These are phyloP conservation scores for Paramormyrops hopkinsi DNA, from an alignment of 2,797 vertebrate genomes.

Conservation along the genomic window DNA sequence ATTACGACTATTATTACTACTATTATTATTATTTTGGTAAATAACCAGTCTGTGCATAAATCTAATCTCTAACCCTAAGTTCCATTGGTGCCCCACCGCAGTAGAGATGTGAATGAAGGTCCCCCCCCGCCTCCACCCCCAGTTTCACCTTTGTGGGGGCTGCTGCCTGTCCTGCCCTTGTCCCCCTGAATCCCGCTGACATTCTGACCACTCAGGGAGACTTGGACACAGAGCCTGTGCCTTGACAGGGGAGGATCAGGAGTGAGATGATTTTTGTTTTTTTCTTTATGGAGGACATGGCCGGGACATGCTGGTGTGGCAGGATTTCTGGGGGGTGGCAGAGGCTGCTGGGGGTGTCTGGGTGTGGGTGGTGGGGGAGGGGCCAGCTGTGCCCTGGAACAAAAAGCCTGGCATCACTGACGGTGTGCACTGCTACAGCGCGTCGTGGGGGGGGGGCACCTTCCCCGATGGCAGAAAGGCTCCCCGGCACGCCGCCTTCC, in stretches of 20 bases:
- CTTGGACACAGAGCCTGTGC: slow-evolving; percentile 30
- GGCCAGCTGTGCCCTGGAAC: neutral
- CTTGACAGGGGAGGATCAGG: slow-evolving; percentile 19
- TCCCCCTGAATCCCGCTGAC: slow-evolving; percentile 8
- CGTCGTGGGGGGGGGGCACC: neutral
- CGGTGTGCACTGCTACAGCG: neutral
- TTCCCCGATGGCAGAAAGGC: neutral
- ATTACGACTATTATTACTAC: neutral
- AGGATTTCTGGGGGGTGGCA: neutral
- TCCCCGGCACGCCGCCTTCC: neutral
- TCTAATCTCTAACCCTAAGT: slow-evolving; percentile 31
- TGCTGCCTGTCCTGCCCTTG: slow-evolving; percentile 24
- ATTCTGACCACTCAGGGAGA: slow-evolving; percentile 41
- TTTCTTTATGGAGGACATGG: neutral
- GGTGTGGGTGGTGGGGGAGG: neutral
- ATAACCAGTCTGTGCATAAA: neutral
- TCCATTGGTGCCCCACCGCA: slow-evolving; percentile 38
- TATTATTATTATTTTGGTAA: slow-evolving; percentile 9
- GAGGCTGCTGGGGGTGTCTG: neutral
- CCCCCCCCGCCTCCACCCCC: neutral
- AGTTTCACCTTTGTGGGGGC: slow-evolving; percentile 21
- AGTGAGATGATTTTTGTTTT: neutral
- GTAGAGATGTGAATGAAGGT: slow-evolving; percentile 28
- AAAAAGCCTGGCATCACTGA: neutral
- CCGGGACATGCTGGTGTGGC: neutral